Conservation (phyloP, 1,140 invertebrate genomes). For the Drosophila subpulchrella region DNA sequence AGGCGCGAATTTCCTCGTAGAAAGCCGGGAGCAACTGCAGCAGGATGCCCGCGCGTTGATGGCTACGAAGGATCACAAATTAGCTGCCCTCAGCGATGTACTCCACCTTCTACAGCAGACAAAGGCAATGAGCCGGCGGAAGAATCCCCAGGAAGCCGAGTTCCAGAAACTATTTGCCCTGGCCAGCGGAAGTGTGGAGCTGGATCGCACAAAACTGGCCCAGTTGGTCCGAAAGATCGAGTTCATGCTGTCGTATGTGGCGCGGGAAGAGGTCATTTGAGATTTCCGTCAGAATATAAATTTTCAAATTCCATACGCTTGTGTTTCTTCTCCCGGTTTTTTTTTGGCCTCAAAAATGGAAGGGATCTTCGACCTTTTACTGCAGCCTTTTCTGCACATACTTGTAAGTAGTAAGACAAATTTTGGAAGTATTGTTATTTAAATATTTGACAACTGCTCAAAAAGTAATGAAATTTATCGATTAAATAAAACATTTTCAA, state of each 20-base stretch:
- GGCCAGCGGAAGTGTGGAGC: slow-evolving; percentile 85
- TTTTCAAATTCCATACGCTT: slow-evolving; percentile 9
- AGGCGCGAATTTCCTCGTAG: slow-evolving; percentile 43
- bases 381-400: background rate
- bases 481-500: background rate
- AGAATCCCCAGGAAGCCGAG: slow-evolving; percentile 80
- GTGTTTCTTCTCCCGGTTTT: background rate
- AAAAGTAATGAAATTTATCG: background rate
- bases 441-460: background rate
- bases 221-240: slow-evolving; percentile 88
- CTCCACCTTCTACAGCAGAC: slow-evolving; percentile 85
- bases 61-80: slow-evolving; percentile 55
- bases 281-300: slow-evolving; percentile 27
- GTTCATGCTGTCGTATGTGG: slow-evolving; percentile 89
- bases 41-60: slow-evolving; percentile 67
- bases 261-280: slow-evolving; percentile 71
- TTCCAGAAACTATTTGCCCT: slow-evolving; percentile 85
- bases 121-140: slow-evolving; percentile 67
- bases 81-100: slow-evolving; percentile 87
- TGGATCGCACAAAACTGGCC: slow-evolving; percentile 86
- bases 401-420: slow-evolving; percentile 5
- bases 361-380: background rate
- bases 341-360: slow-evolving; percentile 8
- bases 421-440: background rate
- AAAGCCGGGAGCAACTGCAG: slow-evolving; percentile 63